Conservation (phyloP, 2,888 invertebrate species). For the Tiphia femorata region DNA sequence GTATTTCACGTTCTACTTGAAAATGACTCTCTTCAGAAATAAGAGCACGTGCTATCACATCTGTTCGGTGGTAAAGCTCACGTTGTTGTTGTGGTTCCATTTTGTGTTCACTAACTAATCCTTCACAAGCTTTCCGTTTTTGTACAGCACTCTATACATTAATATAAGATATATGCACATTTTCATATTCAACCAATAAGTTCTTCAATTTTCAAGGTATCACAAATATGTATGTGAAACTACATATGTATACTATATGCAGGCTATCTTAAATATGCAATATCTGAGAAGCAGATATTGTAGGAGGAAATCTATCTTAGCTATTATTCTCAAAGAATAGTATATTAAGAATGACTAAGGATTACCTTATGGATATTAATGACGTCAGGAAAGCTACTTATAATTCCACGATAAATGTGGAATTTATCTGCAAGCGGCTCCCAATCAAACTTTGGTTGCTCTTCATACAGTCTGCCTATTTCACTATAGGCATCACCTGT, state of each 20-base stretch:
- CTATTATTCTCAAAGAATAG: not conserved
- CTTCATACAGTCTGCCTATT: constrained; percentile 90
- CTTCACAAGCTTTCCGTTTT: constrained; percentile 91
- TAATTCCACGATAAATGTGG: constrained; percentile 94
- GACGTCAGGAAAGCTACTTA: constrained; percentile 91
- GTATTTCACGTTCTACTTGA: constrained; percentile 86
- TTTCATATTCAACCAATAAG: not conserved
- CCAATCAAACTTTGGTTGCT: constrained; percentile 91
- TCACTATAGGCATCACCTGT: constrained; percentile 92
- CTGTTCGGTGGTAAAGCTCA: constrained; percentile 86
- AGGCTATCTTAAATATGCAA: not conserved
- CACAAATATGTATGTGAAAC: not conserved
- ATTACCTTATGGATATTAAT: constrained; percentile 86
- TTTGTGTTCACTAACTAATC: constrained; percentile 83
- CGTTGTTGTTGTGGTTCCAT: constrained; percentile 85
- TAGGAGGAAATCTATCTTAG: not conserved
- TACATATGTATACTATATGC: too few species aligned
- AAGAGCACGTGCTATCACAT: constrained; percentile 92
- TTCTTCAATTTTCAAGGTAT: too few species aligned
- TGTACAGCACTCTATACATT: constrained; percentile 78
- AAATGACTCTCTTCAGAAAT: constrained; percentile 97
- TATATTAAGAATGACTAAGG: not conserved
- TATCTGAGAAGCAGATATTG: not conserved
- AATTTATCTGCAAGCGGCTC: constrained; percentile 91
- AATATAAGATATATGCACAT: not conserved